Evolutionary conservation across 2,888 invertebrate species (phyloP), one percentile per base, ranked within the genome.

Genomic region (Papilio protenor): DNA sequence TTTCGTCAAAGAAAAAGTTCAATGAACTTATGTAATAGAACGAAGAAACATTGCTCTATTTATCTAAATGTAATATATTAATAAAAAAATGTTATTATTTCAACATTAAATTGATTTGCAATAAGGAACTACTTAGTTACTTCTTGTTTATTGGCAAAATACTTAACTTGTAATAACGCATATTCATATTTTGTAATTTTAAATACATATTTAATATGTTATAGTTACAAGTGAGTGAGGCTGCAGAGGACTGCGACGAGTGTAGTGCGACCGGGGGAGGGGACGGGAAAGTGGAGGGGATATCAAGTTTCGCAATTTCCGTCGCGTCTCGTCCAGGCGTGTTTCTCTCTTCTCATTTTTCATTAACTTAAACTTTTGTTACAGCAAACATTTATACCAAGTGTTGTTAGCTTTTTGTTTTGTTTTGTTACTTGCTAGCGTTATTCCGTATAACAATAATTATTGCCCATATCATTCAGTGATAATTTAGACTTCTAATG

Each of bases 281-380:
- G 4, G 57, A 21, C 11, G 21, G 52, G n/a, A n/a, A 6, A 21
- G 57, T 1, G n/a, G 11, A 23, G 23, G 21, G 57, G 5, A 40
- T 61, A 61, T 66, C 66, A 66, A 66, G 45, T 66, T 45, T 66
- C 66, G 66, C 21, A 40, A 66, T 66, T 66, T 40, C 66, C 66
- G 40, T 40, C 40, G n/a, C 40, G 66, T 66, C 66, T 45, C 40
- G 45, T 40, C 66, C 66, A 64, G 33, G n/a, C 66, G 40, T 12
- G 33, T 10, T 40, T 33, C 66, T 33, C 45, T 21, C 11, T n/a
- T 21, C 45, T 21, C 8, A 45, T 69, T 69, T 45, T n/a, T 69
- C 66, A 69, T 69, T 69, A 45, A 45, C 3, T 45, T 69, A n/a
- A 69, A 45, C 45, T 66, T 64, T 40, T 64, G 33, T 12, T n/a